Percentiles rank a stretch among this genome's conserved stretches.
Evolutionary conservation across 2,888 invertebrate species (phyloP).

Genomic region (Zootermopsis nevadensis): DNA sequence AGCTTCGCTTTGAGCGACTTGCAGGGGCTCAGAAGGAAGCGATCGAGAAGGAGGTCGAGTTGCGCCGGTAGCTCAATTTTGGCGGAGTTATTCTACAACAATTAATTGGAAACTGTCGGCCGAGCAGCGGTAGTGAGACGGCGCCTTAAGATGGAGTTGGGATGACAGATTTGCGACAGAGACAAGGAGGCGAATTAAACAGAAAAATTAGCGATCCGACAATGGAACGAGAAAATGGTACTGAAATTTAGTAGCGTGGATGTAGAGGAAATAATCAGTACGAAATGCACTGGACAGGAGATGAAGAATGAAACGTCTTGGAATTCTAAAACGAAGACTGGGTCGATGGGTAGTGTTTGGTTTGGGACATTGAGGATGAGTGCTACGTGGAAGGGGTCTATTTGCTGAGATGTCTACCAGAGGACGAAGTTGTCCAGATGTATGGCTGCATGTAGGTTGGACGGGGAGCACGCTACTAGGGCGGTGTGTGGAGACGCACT

Average conservation of each 20-base stretch:
- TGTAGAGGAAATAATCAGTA: too few relatives aligned
- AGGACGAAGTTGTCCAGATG: neutral
- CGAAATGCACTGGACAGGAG: too few relatives aligned
- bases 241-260: too few relatives aligned
- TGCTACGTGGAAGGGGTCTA: neutral
- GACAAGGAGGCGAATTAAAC: too few relatives aligned
- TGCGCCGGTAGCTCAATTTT: constrained; percentile 40
- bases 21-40: constrained; percentile 40
- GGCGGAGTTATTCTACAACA: neutral
- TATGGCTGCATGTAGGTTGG: neutral
- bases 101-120: too few relatives aligned
- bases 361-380: neutral
- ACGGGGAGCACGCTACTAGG: constrained; percentile 2
- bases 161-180: neutral
- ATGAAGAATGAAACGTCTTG: too few relatives aligned
- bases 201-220: too few relatives aligned
- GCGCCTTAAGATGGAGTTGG: neutral
- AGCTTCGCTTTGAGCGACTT: constrained; percentile 38
- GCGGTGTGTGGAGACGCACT: constrained; percentile 5
- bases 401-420: too few relatives aligned
- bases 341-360: neutral
- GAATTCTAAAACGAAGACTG: too few relatives aligned
- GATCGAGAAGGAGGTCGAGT: constrained; percentile 4
- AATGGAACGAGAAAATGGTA: too few relatives aligned
- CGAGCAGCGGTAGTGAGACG: too few relatives aligned